Evolutionary conservation across 35 echinoderm and acorn worm species (phyloP), one percentile per base, ranked within the genome.

Genomic region (Nesometra sesokonis): DNA sequence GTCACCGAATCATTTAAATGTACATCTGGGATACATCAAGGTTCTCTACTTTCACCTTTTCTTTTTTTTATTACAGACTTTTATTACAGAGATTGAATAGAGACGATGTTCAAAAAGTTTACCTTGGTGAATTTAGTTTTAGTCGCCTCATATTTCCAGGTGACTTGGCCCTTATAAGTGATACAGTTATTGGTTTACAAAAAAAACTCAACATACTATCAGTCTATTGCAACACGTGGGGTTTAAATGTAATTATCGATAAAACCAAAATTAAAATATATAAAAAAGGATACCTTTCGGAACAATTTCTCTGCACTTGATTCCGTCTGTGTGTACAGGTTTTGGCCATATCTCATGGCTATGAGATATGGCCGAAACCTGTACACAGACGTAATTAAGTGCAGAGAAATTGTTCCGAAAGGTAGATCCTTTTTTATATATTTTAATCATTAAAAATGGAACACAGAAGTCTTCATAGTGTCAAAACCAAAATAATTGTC

Each of bases 241-340:
- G 67, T 35, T 76, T 87, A 5, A 32, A 33, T 11, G 67, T 87
- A 3, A 87, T 78, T 87, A 78, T 37, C 8, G 35, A 78, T 77
- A 87, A 87, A 87, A 78, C 57, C 4, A 87, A 87, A 87, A 78
- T 87, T 77, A n/a, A n/a, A n/a, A n/a, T n/a, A n/a, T n/a, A n/a
- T n/a, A n/a, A n/a, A n/a, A n/a, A n/a, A n/a, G n/a, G n/a, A n/a
- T n/a, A n/a, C n/a, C n/a, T n/a, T n/a, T n/a, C n/a, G n/a, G n/a
- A n/a, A n/a, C n/a, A n/a, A n/a, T n/a, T n/a, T n/a, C n/a, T n/a
- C n/a, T n/a, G n/a, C n/a, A n/a, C n/a, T n/a, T n/a, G n/a, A n/a
- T n/a, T n/a, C n/a, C n/a, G n/a, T n/a, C n/a, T n/a, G n/a, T n/a
- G n/a, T n/a, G n/a, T n/a, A n/a, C n/a, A n/a, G n/a, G n/a, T n/a